Evolutionary conservation across 2,797 vertebrate genomes (phyloP).

Genomic region (Leptatherina wallacei): DNA sequence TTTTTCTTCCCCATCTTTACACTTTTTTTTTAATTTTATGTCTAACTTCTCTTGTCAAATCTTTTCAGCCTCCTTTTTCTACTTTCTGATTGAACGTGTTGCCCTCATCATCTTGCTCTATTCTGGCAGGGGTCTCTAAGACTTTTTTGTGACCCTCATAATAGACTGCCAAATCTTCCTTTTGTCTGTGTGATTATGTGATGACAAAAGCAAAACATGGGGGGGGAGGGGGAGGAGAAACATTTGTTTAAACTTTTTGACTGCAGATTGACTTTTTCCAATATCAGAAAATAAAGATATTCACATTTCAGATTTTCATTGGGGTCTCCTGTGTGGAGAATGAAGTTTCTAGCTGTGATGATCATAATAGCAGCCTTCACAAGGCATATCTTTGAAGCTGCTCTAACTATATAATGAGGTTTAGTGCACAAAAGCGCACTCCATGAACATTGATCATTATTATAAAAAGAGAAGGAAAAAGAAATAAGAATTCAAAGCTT

Average conservation of each 20-base stretch:
- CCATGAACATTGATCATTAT: not conserved
- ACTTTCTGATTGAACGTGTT: slow-evolving; percentile 8
- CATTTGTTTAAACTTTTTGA: too few species aligned
- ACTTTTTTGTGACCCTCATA: slow-evolving; percentile 4
- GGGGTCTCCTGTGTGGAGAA: not conserved
- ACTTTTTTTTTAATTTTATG: slow-evolving; percentile 35
- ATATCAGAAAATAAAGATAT: not conserved
- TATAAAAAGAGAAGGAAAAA: not conserved
- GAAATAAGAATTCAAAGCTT: not conserved
- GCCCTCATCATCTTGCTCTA: slow-evolving; percentile 15
- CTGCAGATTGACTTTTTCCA: too few species aligned
- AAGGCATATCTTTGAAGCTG: not conserved
- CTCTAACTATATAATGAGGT: not conserved
- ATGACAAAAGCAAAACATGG: not conserved
- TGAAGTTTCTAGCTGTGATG: not conserved
- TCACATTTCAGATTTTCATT: not conserved
- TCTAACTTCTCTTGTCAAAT: slow-evolving; percentile 19
- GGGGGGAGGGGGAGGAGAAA: too few species aligned
- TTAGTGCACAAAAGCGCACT: not conserved
- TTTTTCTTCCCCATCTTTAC: slow-evolving; percentile 8
- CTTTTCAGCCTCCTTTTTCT: slow-evolving; percentile 11
- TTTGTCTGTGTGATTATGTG: not conserved
- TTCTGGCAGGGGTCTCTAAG: slow-evolving; percentile 3
- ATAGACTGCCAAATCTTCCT: not conserved
- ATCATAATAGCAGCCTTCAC: not conserved